These are phyloP conservation scores for Ammodytes dubius DNA, from an alignment of 2,113 vertebrate genomes.

Conservation along the genomic window DNA sequence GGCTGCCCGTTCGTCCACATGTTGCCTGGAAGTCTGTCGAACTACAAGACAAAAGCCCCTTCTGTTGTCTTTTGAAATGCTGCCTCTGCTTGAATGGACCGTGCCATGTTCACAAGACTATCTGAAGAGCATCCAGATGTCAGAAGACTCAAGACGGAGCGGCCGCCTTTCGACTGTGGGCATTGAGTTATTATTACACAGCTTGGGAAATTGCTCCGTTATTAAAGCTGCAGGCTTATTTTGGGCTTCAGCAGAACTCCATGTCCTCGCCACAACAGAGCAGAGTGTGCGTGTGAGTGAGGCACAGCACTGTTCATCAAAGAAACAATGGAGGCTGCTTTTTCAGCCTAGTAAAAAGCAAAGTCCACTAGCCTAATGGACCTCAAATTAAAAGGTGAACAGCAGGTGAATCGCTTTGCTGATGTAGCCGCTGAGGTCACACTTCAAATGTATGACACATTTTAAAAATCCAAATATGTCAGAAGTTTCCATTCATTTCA, in stretches of 20 bases:
- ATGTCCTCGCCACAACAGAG: constrained; percentile 58
- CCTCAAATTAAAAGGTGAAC: constrained; percentile 13
- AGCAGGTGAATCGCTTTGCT: constrained; percentile 29
- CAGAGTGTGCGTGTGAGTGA: constrained; percentile 45
- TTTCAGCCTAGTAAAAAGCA: constrained; percentile 12
- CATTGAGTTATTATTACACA: constrained; percentile 58
- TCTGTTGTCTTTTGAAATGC: constrained; percentile 67
- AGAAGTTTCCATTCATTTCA: not conserved
- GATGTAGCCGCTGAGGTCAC: not conserved
- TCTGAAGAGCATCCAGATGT: constrained; percentile 77
- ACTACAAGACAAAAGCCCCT: constrained; percentile 71
- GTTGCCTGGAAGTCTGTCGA: constrained; percentile 66
- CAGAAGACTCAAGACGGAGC: constrained; percentile 32
- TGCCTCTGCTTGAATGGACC: constrained; percentile 33
- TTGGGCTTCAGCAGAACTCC: constrained; percentile 46
- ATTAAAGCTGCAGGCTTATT: constrained; percentile 72
- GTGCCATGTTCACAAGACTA: constrained; percentile 40
- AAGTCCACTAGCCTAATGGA: not conserved
- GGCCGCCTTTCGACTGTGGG: constrained; percentile 45
- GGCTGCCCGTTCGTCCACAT: constrained; percentile 62
- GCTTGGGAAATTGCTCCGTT: constrained; percentile 69
- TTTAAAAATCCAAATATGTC: not conserved
- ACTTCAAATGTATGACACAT: not conserved
- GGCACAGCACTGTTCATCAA: constrained; percentile 34
- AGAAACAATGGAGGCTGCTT: constrained; percentile 50